Base-by-base conservation (phyloP, 2,797 vertebrate genomes). In the Sebastolobus altivelis region DNA sequence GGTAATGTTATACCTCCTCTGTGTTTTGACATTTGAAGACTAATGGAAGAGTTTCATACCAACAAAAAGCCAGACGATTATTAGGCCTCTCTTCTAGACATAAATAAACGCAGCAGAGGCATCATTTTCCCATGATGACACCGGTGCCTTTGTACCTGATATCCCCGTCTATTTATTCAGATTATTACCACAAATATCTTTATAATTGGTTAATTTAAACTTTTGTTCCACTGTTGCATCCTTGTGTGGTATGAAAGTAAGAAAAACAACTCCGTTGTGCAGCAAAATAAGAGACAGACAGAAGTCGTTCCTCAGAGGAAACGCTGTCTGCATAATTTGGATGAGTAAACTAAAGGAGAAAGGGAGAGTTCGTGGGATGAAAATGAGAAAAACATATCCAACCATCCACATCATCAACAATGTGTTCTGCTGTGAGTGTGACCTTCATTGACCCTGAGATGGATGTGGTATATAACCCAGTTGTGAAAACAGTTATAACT, bases 1-100 rank as follows among this genome's bases (percentile, higher is more conserved):
- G 75, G 94, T 94, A 92, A 94, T 71, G 69, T 81, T 89, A 93
- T 86, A 89, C 89, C 87, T 86, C 80, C 76, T 83, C 86, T 86
- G 81, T 94, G 92, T 94, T 94, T 93, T 94, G 91, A 94, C 90
- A 92, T 89, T 71, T 78, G 79, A 89, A 89, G 92, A 92, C 84
- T 84, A 86, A 90, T 93, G 92, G 87, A 94, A 91, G 11, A 74
- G 85, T 72, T 89, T 89, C 80, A 79, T 78, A 86, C 73, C 75
- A 83, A 72, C 82, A 87, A 79, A 84, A 80, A 80, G 49, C 76
- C 87, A 88, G 86, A 80, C 73, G 33, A 87, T 88, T 82, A 90
- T 88, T 68, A 88, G 79, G 38, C 56, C 63, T 85, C 81, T 83
- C 67, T 75, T 79, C 61, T 58, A 89, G 81, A 84, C 69, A 9